phyloP scores from a whole-genome alignment of 2,797 vertebrate species.

The Myotis vivesi region DNA sequence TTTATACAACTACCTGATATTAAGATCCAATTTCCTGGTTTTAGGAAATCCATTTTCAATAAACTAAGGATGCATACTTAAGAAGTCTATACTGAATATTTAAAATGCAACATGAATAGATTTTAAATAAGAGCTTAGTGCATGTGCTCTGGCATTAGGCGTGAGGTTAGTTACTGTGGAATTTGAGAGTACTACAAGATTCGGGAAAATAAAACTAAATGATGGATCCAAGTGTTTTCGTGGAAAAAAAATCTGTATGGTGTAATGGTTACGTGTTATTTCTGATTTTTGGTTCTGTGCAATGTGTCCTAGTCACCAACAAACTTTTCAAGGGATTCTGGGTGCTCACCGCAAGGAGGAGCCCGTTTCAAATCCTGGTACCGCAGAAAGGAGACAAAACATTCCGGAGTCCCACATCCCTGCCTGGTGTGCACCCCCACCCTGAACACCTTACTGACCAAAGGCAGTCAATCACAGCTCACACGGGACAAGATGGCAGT shows the following conservation, averaged over 20 bases:
- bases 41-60: slow-evolving; percentile 68
- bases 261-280: slow-evolving; percentile 55
- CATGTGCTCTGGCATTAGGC: slow-evolving; percentile 55
- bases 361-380: not conserved
- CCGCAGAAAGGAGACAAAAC: not conserved
- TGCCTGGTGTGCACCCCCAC: not conserved
- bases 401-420: slow-evolving; percentile 14
- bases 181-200: not conserved
- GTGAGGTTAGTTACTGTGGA: slow-evolving; percentile 57
- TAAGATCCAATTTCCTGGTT: slow-evolving; percentile 37
- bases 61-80: slow-evolving; percentile 56
- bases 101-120: slow-evolving; percentile 67
- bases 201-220: slow-evolving; percentile 49
- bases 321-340: slow-evolving; percentile 47
- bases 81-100: slow-evolving; percentile 68
- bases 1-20: slow-evolving; percentile 40
- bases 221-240: slow-evolving; percentile 54
- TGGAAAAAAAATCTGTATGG: slow-evolving; percentile 55
- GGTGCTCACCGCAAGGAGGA: not conserved
- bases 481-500: slow-evolving; percentile 31
- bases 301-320: not conserved
- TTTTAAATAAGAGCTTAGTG: slow-evolving; percentile 66
- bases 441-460: not conserved
- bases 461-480: slow-evolving; percentile 51
- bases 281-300: slow-evolving; percentile 41